These are phyloP conservation scores for Ichneumoninae sp. DNA, from an alignment of 2,888 invertebrate genomes.

Conservation along the genomic window DNA sequence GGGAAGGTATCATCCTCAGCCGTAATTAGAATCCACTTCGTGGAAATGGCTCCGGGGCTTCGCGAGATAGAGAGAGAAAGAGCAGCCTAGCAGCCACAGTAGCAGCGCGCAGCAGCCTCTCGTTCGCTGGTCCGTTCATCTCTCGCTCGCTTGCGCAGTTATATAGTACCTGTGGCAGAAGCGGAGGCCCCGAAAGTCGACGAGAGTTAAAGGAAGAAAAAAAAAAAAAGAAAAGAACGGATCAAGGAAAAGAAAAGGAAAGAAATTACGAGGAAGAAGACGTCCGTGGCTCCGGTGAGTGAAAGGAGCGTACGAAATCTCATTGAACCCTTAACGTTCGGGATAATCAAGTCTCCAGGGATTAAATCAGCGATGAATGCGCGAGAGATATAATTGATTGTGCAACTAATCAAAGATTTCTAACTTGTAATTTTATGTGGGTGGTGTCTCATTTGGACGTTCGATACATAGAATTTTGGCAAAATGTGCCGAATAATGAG, in stretches of 20 bases:
- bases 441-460: not conserved
- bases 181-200: conserved; percentile 52
- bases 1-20: conserved; percentile 69
- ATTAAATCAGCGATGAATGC: conserved; percentile 31
- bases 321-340: conserved; percentile 46
- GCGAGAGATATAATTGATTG: conserved; percentile 47
- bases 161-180: conserved; percentile 52
- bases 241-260: not conserved
- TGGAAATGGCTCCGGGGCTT: conserved; percentile 74
- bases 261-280: conserved; percentile 34
- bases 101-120: conserved; percentile 4
- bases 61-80: conserved; percentile 39
- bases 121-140: conserved; percentile 54
- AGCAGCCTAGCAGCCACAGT: conserved; percentile 7
- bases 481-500: conserved; percentile 3
- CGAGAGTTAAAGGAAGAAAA: conserved; percentile 11
- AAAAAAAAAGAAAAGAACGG: conserved; percentile 1
- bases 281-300: conserved; percentile 35
- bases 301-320: conserved; percentile 53
- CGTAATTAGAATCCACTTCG: conserved; percentile 79
- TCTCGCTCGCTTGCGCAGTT: conserved; percentile 41
- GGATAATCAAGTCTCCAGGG: conserved; percentile 49
- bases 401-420: conserved; percentile 31
- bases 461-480: not conserved
- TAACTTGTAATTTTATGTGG: conserved; percentile 23